A percentile compares a stretch with the other conserved stretches of the same genome.
Conservation (phyloP, 1,140 invertebrate genomes). For the Oryzaephilus surinamensis region DNA sequence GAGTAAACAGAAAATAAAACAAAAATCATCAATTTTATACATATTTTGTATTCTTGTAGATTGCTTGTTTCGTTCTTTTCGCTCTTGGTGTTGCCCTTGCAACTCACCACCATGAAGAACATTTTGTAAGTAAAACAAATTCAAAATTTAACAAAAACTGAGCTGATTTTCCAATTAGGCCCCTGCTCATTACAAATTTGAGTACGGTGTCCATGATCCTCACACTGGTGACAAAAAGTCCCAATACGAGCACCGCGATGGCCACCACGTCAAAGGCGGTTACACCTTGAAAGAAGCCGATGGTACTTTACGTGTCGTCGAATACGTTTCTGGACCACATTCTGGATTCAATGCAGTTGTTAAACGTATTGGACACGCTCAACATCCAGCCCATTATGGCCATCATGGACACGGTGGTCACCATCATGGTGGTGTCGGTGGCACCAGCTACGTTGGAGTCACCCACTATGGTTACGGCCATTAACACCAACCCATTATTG, state of each 20-base stretch:
- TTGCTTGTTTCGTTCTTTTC: slow-evolving; percentile 1
- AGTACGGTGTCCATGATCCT: slow-evolving; percentile 39
- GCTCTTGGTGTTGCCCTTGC: slow-evolving; percentile 3
- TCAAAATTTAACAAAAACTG: neutral
- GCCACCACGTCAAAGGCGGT: slow-evolving; percentile 36
- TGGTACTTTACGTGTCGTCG: slow-evolving; percentile 36
- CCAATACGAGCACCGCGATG: slow-evolving; percentile 39
- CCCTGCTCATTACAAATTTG: slow-evolving; percentile 35
- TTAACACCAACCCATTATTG: slow-evolving; percentile 5
- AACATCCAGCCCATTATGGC: slow-evolving; percentile 18
- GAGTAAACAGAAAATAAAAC: too few species aligned
- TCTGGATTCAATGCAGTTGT: slow-evolving; percentile 40
- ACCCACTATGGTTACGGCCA: slow-evolving; percentile 13
- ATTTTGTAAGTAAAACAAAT: slow-evolving; percentile 4
- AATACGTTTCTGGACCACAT: slow-evolving; percentile 37
- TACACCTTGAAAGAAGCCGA: slow-evolving; percentile 39
- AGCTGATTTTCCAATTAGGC: slow-evolving; percentile 8
- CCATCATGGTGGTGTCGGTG: slow-evolving; percentile 10
- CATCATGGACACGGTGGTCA: slow-evolving; percentile 7
- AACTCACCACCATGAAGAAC: slow-evolving; percentile 2
- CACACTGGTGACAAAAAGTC: slow-evolving; percentile 40
- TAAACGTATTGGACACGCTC: slow-evolving; percentile 21
- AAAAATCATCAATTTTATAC: too few species aligned
- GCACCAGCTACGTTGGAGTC: slow-evolving; percentile 21
- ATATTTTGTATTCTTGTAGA: slow-evolving; percentile 5